A percentile compares a stretch with the other conserved stretches of the same genome.
These are phyloP conservation scores for Cromileptes altivelis DNA, from an alignment of 2,113 vertebrate species.

Conservation along the genomic window DNA sequence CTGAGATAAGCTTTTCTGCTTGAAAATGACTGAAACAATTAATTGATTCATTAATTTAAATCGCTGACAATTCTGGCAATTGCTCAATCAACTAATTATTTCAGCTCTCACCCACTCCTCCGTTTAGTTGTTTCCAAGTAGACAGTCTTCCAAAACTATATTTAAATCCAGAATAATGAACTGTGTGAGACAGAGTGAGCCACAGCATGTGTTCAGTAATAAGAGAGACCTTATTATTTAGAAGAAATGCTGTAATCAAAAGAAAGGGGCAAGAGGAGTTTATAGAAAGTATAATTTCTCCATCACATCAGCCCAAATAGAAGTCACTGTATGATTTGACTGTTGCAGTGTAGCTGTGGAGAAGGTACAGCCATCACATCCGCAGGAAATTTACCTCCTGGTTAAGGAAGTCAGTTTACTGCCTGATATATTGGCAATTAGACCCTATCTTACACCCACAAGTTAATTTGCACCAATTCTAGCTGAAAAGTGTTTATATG, in stretches of 20 bases:
- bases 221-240: not conserved
- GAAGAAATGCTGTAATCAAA: not conserved
- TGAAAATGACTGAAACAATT: not conserved
- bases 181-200: too few species aligned
- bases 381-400: conserved; percentile 42
- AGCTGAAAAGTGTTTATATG: not conserved
- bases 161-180: too few species aligned
- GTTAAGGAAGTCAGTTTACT: conserved; percentile 1
- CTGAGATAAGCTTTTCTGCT: not conserved
- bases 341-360: not conserved
- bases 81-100: too few species aligned
- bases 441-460: conserved; percentile 2
- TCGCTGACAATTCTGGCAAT: too few species aligned
- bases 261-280: not conserved
- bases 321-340: not conserved
- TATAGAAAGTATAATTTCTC: not conserved
- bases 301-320: not conserved
- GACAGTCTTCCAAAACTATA: too few species aligned
- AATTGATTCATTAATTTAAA: too few species aligned
- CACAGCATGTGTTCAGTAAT: not conserved
- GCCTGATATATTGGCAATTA: not conserved
- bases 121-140: too few species aligned
- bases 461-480: conserved; percentile 10
- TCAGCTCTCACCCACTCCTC: too few species aligned
- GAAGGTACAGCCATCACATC: not conserved